Evolutionary conservation across 2,797 vertebrate genomes (phyloP).

Genomic region (Tarsius wallacei): DNA sequence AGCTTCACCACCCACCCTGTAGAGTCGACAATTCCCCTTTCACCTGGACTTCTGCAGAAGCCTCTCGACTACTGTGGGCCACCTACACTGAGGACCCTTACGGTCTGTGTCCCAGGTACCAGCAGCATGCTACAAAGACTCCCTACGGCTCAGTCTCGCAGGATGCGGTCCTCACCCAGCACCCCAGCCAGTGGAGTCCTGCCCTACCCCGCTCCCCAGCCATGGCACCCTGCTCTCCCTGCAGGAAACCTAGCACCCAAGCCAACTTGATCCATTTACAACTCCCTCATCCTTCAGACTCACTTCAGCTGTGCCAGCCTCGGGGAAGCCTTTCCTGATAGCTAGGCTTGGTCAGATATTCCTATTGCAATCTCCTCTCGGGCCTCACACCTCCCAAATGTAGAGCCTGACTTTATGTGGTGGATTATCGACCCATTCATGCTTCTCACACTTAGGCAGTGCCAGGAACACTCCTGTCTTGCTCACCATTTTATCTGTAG

Average conservation of each 20-base stretch:
- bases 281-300: not conserved
- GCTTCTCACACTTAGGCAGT: not conserved
- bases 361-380: not conserved
- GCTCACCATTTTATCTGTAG: slow-evolving; percentile 15
- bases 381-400: not conserved
- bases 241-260: fast-evolving
- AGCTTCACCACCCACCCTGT: not conserved
- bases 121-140: not conserved
- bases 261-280: not conserved
- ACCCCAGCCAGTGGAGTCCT: not conserved
- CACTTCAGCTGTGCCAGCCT: not conserved
- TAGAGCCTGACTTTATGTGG: not conserved
- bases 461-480: not conserved
- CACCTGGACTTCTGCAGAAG: not conserved
- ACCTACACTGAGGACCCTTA: not conserved
- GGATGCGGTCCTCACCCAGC: not conserved
- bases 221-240: not conserved
- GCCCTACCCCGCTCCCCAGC: not conserved
- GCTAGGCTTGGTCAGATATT: not conserved
- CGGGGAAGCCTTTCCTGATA: not conserved
- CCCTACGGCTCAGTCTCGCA: not conserved
- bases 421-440: not conserved
- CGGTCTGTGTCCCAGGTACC: not conserved
- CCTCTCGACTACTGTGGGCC: not conserved
- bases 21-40: not conserved